Evolutionary conservation across 2,113 vertebrate species (phyloP).

Genomic region (Saccopteryx bilineata): DNA sequence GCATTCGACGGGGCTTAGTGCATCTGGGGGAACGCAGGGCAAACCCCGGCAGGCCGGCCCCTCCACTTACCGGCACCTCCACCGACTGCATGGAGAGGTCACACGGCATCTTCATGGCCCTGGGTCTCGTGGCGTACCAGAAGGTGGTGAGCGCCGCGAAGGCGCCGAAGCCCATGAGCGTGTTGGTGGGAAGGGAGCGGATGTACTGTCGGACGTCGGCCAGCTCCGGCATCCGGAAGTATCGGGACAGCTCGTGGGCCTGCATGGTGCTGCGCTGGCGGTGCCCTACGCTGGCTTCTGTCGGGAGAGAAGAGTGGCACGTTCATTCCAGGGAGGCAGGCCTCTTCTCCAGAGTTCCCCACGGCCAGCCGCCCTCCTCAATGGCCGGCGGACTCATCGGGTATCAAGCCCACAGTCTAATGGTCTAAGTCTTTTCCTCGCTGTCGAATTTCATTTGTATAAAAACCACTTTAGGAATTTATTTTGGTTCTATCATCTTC

Average conservation of each 20-base stretch:
- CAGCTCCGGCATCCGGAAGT: slow-evolving; percentile 95
- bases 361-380: neutral
- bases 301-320: slow-evolving; percentile 62
- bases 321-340: slow-evolving; percentile 36
- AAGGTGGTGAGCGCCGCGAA: slow-evolving; percentile 97
- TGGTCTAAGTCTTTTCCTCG: neutral
- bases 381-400: neutral
- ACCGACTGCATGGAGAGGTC: slow-evolving; percentile 95
- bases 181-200: slow-evolving; percentile 93
- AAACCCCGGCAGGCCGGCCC: neutral
- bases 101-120: slow-evolving; percentile 94
- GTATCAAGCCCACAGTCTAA: neutral
- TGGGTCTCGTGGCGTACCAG: slow-evolving; percentile 95
- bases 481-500: neutral
- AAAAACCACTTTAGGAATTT: neutral
- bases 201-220: slow-evolving; percentile 95
- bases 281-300: slow-evolving; percentile 77
- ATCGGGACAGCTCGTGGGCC: slow-evolving; percentile 94
- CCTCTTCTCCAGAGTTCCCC: neutral
- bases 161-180: slow-evolving; percentile 96
- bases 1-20: neutral
- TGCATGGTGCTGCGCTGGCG: slow-evolving; percentile 88
- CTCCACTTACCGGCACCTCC: slow-evolving; percentile 91
- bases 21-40: neutral
- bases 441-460: neutral